Evolutionary conservation across 2,797 vertebrate genomes (phyloP).

Genomic region (Gambusia yucatana): DNA sequence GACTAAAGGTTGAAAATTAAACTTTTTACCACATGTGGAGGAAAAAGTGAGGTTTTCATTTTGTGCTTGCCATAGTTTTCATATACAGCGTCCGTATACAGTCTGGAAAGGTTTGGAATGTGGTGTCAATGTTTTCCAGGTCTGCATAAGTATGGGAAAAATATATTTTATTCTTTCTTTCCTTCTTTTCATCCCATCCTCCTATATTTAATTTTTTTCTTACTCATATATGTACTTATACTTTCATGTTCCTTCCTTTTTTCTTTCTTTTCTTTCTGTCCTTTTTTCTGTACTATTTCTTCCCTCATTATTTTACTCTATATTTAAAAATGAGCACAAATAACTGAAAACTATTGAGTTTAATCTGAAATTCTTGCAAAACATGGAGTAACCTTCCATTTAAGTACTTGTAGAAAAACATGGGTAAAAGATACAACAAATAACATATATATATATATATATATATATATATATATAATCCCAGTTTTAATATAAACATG

Average conservation of each 20-base stretch:
- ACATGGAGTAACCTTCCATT: not conserved
- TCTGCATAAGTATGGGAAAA: not conserved
- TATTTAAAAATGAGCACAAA: not conserved
- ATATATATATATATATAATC: not conserved
- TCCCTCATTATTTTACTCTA: not conserved
- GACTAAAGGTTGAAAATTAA: conserved; percentile 71
- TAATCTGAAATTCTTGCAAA: not conserved
- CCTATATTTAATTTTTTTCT: not conserved
- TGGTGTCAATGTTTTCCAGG: not conserved
- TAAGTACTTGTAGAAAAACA: not conserved
- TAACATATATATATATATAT: not conserved
- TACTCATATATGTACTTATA: not conserved
- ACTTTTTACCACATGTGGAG: conserved; percentile 72
- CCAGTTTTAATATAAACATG: not conserved
- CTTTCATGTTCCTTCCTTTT: not conserved
- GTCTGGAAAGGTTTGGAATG: not conserved
- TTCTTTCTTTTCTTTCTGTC: not conserved
- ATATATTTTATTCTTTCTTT: not conserved
- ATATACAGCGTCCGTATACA: not conserved
- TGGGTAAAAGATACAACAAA: not conserved
- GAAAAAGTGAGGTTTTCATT: conserved; percentile 5
- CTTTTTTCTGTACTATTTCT: not conserved
- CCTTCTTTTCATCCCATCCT: not conserved
- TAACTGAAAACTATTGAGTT: not conserved
- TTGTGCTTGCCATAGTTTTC: not conserved